These are phyloP conservation scores for Probosciger aterrimus DNA, from an alignment of 2,113 vertebrate genomes.

Conservation along the genomic window DNA sequence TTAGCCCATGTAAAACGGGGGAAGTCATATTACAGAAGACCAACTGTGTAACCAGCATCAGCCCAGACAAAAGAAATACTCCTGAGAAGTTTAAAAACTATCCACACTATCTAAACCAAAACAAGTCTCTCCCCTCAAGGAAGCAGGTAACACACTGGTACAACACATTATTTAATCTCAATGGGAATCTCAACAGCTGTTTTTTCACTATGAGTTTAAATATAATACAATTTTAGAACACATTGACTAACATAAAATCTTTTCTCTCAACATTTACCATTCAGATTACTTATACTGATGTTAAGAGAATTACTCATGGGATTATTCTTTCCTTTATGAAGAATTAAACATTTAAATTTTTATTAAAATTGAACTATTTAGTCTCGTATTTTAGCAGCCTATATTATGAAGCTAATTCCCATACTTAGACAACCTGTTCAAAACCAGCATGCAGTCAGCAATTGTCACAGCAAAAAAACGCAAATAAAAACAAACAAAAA, in stretches of 20 bases:
- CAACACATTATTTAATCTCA: not conserved
- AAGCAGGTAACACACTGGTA: not conserved
- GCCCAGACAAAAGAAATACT: not conserved
- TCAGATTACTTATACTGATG: not conserved
- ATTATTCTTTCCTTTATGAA: not conserved
- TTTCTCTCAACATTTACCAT: not conserved
- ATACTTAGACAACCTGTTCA: not conserved
- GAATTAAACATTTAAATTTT: not conserved
- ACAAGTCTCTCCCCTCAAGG: not conserved
- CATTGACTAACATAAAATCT: not conserved
- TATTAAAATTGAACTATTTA: not conserved
- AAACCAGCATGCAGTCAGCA: not conserved
- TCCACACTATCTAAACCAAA: not conserved
- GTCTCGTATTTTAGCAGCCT: not conserved
- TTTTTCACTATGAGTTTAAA: not conserved
- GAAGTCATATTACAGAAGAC: not conserved
- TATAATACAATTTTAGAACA: not conserved
- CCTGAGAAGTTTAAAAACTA: not conserved
- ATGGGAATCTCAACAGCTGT: not conserved
- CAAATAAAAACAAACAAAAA: not conserved
- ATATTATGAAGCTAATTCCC: not conserved
- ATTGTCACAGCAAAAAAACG: not conserved
- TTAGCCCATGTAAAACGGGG: not conserved
- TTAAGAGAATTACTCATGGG: not conserved
- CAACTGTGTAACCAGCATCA: not conserved